phyloP scores from a whole-genome alignment of 1,140 invertebrate genomes.

The Adoxophyes honmai region DNA sequence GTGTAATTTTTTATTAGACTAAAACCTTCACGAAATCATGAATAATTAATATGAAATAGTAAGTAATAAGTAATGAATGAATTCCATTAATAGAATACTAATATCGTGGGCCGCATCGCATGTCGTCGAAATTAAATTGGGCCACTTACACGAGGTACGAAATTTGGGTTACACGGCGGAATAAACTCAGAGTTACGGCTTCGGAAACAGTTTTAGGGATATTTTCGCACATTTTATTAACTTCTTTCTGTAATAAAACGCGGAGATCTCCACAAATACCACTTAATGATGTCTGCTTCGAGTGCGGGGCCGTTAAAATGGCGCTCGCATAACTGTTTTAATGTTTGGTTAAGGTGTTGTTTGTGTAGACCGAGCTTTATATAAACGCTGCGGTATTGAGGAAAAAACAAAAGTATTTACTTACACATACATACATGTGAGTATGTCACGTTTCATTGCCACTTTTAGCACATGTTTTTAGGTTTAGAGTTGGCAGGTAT shows the following conservation, averaged over 20 bases:
- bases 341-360: background rate
- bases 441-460: too few relatives aligned
- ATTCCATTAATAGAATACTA: too few relatives aligned
- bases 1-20: too few relatives aligned
- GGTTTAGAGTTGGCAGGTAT: too few relatives aligned
- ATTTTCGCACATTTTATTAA: conserved; percentile 49
- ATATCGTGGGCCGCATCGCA: too few relatives aligned
- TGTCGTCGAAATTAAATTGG: too few relatives aligned
- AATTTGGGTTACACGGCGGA: background rate
- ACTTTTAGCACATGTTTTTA: too few relatives aligned
- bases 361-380: background rate
- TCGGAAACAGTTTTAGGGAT: conserved; percentile 14
- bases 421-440: too few relatives aligned
- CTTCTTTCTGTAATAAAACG: conserved; percentile 39
- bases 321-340: background rate
- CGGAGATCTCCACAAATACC: conserved; percentile 30
- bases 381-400: background rate
- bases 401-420: too few relatives aligned
- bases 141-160: background rate
- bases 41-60: too few relatives aligned
- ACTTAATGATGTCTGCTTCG: conserved; percentile 6
- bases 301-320: conserved; percentile 8
- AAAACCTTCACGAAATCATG: too few relatives aligned
- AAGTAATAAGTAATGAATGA: too few relatives aligned
- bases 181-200: background rate